Evolutionary conservation across 2,888 invertebrate genomes (phyloP).

Genomic region (Ligdia adustata): DNA sequence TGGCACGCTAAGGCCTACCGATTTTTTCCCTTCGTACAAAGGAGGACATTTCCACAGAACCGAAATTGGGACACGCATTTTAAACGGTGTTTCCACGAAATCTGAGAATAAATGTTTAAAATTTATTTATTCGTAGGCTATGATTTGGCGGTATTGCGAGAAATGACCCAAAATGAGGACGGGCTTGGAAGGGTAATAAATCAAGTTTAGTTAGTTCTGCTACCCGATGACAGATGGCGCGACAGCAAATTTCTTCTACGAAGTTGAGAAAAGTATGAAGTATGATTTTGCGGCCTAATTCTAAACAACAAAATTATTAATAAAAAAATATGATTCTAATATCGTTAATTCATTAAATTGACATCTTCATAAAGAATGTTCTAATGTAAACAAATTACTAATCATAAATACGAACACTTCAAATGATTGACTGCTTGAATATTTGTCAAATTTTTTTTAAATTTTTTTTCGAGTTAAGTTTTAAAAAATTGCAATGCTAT

Average conservation of each 20-base stretch:
- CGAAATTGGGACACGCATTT: constrained; percentile 67
- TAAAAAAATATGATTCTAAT: too few species aligned
- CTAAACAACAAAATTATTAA: too few species aligned
- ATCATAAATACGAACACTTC: too few species aligned
- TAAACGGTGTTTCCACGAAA: constrained; percentile 62
- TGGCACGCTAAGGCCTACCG: constrained; percentile 73
- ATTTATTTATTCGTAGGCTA: constrained; percentile 34
- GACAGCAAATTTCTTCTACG: constrained; percentile 28
- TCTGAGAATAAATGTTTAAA: constrained; percentile 46
- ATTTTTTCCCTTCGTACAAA: constrained; percentile 72
- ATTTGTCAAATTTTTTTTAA: too few species aligned
- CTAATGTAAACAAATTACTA: too few species aligned
- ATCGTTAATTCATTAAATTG: too few species aligned
- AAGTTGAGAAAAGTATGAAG: too few species aligned
- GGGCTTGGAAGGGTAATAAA: constrained; percentile 52
- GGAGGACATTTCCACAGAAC: constrained; percentile 68
- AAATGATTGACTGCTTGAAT: too few species aligned
- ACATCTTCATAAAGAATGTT: too few species aligned
- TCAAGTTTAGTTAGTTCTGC: constrained; percentile 51
- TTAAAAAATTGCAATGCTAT: too few species aligned
- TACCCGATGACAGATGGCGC: constrained; percentile 73
- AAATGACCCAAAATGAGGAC: constrained; percentile 66
- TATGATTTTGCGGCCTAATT: too few species aligned
- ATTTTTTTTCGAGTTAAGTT: too few species aligned
- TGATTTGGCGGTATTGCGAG: constrained; percentile 51